Evolutionary conservation across 2,888 invertebrate genomes (phyloP), one percentile per base, ranked within the genome.

Genomic region (Mimas tiliae): DNA sequence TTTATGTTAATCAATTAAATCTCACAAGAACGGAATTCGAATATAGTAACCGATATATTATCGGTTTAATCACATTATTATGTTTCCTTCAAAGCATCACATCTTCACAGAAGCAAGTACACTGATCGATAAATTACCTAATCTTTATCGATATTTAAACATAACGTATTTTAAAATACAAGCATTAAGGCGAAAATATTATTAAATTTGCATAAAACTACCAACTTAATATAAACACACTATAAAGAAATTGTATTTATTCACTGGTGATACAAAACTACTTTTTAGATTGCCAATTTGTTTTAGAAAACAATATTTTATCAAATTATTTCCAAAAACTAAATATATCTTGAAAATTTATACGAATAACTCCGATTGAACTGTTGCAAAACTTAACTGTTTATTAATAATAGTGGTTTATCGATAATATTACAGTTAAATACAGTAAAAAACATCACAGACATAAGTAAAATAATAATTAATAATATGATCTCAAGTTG

Each of bases 381-480:
- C 42, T 58, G 58, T 38, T 42, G 38, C 67, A 63, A 66, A 53
- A 33, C 4, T 8, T 55, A 55, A 7, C 27, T 34, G n/a, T n/a
- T 33, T 33, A 33, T 55, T n/a, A 34, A 55, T 33, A 34, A 27
- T 55, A 27, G 19, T 33, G 1, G 34, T 33, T 63, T 63, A 70
- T 21, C 66, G 27, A 63, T 62, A 68, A 63, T 62, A 58, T 52
- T 48, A 53, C n/a, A 65, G 9, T 65, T 64, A 65, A 62, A 66
- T 67, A 66, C 38, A 69, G 66, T 71, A 71, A 67, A 67, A 70
- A 76, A 75, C 71, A 80, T 80, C 80, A 80, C 80, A 80, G 80
- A 73, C 72, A 71, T 71, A 75, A 75, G 72, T 79, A 79, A 67
- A 75, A 74, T 75, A 74, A 75, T 67, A 65, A 69, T 63, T 65